phyloP scores from a whole-genome alignment of 2,797 vertebrate species.

The Phrynocephalus forsythii region DNA sequence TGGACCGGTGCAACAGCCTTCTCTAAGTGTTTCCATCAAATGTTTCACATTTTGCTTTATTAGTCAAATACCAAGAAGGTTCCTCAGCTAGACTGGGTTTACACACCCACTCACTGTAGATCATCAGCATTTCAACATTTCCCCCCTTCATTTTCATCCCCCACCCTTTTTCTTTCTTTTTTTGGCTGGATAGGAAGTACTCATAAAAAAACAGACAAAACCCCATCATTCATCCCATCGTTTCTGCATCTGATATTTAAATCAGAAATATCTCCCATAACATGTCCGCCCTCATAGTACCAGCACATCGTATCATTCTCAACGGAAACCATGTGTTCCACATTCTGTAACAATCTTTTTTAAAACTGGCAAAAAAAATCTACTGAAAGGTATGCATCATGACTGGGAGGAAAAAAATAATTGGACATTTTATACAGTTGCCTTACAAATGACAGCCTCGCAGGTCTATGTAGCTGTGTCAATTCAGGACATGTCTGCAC shows the following conservation, averaged over 20 bases:
- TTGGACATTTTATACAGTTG: not conserved
- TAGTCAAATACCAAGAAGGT: not conserved
- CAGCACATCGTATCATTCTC: not conserved
- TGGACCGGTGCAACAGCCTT: not conserved
- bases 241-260: conserved; percentile 14
- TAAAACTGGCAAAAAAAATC: not conserved
- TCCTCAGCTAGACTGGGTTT: not conserved
- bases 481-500: too few species aligned
- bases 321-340: not conserved
- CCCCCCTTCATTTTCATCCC: not conserved
- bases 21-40: not conserved
- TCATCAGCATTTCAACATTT: not conserved
- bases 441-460: not conserved
- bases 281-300: not conserved
- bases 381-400: not conserved
- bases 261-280: conserved; percentile 3
- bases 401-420: not conserved
- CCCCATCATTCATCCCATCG: not conserved
- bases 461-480: too few species aligned
- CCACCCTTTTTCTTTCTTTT: not conserved
- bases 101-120: not conserved
- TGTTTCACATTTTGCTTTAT: not conserved
- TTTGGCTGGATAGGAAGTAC: not conserved
- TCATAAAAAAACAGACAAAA: conserved; percentile 9
- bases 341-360: not conserved